Percentiles rank a stretch among this genome's conserved stretches.
phyloP scores from a whole-genome alignment of 2,797 vertebrate species.

The Novumbra hubbsi region DNA sequence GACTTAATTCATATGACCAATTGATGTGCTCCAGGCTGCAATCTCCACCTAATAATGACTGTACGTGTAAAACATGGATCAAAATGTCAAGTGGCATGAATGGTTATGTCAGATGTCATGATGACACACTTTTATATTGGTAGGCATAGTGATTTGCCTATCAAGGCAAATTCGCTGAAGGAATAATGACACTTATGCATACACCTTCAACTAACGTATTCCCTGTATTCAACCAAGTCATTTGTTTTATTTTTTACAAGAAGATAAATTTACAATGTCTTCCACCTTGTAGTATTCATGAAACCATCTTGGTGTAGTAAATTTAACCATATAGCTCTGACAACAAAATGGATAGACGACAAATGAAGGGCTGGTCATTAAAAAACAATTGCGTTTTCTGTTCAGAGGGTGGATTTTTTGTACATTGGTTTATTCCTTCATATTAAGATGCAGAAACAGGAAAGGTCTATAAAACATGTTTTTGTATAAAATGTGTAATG shows the following conservation, averaged over 20 bases:
- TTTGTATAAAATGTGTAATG: too few relatives aligned
- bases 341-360: slow-evolving; percentile 28
- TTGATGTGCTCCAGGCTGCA: slow-evolving; percentile 13
- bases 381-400: slow-evolving; percentile 28
- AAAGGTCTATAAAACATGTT: too few relatives aligned
- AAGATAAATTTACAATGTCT: slow-evolving; percentile 20
- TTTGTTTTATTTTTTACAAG: slow-evolving; percentile 15
- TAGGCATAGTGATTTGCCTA: too few relatives aligned
- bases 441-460: too few relatives aligned
- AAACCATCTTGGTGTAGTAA: slow-evolving; percentile 16
- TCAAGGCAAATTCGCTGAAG: neutral
- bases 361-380: slow-evolving; percentile 41
- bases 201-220: slow-evolving; percentile 9
- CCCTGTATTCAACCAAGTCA: slow-evolving; percentile 14
- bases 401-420: neutral
- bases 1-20: slow-evolving; percentile 5
- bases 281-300: slow-evolving; percentile 15
- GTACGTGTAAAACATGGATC: slow-evolving; percentile 22
- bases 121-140: slow-evolving; percentile 12
- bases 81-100: slow-evolving; percentile 1
- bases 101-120: slow-evolving; percentile 20
- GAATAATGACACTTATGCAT: slow-evolving; percentile 15
- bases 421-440: too few relatives aligned
- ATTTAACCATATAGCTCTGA: slow-evolving; percentile 7
- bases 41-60: slow-evolving; percentile 9